phyloP scores from a whole-genome alignment of 2,888 invertebrate species.

The Antheraea assamensis region DNA sequence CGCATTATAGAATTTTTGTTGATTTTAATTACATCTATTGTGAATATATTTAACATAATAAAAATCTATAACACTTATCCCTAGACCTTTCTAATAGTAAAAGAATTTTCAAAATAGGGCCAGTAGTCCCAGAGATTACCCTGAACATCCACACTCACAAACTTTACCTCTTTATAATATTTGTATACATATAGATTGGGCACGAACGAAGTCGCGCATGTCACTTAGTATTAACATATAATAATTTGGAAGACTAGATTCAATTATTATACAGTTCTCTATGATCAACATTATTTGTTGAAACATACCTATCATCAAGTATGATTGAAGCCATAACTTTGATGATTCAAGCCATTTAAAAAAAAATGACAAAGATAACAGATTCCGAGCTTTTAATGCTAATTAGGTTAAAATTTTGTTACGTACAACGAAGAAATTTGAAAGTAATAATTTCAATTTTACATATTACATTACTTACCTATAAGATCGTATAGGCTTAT shows the following conservation, averaged over 20 bases:
- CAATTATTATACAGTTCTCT: not conserved
- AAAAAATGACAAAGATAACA: not conserved
- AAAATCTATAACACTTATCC: no score
- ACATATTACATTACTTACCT: slow-evolving; percentile 55
- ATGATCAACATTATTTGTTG: not conserved
- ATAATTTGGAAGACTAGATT: not conserved
- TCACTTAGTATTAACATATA: no score
- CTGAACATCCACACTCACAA: no score
- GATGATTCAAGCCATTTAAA: not conserved
- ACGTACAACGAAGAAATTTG: not conserved
- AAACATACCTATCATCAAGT: not conserved
- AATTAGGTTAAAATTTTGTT: not conserved
- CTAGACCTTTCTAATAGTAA: no score
- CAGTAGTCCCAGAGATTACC: no score
- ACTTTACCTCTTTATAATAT: no score
- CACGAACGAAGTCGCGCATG: no score
- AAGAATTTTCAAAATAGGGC: no score
- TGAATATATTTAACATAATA: no score
- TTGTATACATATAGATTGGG: no score
- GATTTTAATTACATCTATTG: no score
- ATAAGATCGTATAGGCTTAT: slow-evolving; percentile 70
- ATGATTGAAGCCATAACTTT: not conserved
- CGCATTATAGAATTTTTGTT: no score
- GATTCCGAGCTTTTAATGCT: not conserved
- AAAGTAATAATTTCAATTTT: not conserved